phyloP scores from a whole-genome alignment of 2,113 vertebrate species.

The Myanophis thanlyinensis region DNA sequence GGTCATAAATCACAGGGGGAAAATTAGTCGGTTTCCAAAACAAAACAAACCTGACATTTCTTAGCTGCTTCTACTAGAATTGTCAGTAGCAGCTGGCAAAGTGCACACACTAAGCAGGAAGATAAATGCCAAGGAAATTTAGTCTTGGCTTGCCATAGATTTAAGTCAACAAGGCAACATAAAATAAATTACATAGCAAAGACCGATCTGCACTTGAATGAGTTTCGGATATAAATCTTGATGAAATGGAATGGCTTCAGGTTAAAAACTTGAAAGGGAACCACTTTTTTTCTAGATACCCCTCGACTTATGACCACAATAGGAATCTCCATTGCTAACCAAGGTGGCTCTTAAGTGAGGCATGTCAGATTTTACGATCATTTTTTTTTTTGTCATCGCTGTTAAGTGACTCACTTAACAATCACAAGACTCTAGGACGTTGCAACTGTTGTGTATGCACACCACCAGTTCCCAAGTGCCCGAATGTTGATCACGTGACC shows the following conservation, averaged over 20 bases:
- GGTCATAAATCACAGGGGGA: slow-evolving; percentile 10
- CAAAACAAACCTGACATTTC: slow-evolving; percentile 10
- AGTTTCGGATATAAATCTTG: background rate
- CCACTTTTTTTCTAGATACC: background rate
- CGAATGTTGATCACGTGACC: background rate
- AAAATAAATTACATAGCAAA: slow-evolving; percentile 16
- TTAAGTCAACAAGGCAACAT: slow-evolving; percentile 14
- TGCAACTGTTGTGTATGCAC: too few species aligned
- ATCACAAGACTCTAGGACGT: background rate
- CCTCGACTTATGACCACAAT: background rate
- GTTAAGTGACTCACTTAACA: too few species aligned
- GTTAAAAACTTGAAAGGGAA: background rate
- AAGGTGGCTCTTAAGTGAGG: background rate
- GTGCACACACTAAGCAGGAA: slow-evolving; percentile 4
- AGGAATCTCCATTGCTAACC: background rate
- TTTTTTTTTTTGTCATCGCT: background rate
- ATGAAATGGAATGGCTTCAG: background rate
- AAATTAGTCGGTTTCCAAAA: background rate
- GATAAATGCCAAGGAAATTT: slow-evolving; percentile 30
- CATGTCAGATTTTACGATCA: background rate
- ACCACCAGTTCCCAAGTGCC: background rate
- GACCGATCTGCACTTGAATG: background rate
- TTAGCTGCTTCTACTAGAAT: slow-evolving; percentile 1
- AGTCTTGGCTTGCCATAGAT: slow-evolving; percentile 11
- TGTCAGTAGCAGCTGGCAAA: slow-evolving; percentile 31